Evolutionary conservation across 2,888 invertebrate species (phyloP).

Genomic region (Unio pictorum): DNA sequence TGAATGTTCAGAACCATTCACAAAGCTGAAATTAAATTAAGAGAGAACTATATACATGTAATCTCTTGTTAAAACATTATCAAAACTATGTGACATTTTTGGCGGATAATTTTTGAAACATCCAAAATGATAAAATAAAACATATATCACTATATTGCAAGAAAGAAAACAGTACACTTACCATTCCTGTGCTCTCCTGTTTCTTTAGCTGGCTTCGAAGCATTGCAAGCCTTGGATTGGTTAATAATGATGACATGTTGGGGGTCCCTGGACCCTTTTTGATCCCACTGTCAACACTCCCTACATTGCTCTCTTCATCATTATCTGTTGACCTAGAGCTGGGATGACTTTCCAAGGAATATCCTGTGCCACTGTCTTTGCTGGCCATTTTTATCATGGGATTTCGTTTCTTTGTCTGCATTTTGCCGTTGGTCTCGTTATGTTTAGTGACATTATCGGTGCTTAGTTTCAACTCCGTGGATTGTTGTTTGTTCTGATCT

Average conservation of each 20-base stretch:
- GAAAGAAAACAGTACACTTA: slow-evolving; percentile 20
- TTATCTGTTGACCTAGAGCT: slow-evolving; percentile 43
- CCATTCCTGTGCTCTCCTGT: slow-evolving; percentile 49
- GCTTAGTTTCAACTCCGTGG: no score
- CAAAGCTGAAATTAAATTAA: no score
- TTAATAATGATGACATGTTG: no score
- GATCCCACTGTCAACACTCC: slow-evolving; percentile 26
- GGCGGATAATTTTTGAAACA: no score
- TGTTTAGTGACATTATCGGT: no score
- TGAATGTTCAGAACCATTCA: no score
- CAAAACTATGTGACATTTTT: no score
- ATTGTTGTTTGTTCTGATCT: not conserved
- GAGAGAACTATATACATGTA: no score
- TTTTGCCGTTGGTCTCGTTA: no score
- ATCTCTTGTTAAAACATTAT: no score
- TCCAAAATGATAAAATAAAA: no score
- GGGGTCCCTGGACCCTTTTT: slow-evolving; percentile 14
- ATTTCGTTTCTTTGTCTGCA: slow-evolving; percentile 25
- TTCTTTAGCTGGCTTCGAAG: slow-evolving; percentile 42
- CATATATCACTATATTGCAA: no score
- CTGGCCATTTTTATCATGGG: slow-evolving; percentile 57
- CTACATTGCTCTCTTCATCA: slow-evolving; percentile 34
- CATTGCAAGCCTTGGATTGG: slow-evolving; percentile 4
- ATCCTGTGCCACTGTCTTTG: slow-evolving; percentile 54
- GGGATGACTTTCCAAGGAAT: slow-evolving; percentile 50